Percentiles rank a stretch among this genome's conserved stretches.
These are phyloP conservation scores for Eristalis tenax DNA, from an alignment of 2,888 invertebrate species.

Conservation along the genomic window DNA sequence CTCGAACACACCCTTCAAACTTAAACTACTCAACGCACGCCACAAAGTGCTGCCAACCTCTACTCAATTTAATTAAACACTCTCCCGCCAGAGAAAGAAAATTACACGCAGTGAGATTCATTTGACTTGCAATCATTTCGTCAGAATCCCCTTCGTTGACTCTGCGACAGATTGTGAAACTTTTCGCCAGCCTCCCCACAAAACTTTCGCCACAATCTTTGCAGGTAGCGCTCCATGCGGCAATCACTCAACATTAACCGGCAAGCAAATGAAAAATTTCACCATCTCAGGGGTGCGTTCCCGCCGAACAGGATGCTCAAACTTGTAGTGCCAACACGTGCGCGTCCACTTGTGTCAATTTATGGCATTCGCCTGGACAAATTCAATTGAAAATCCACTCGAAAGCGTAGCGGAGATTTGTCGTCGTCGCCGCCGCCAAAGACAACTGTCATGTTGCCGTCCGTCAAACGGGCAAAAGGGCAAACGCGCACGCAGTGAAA, in stretches of 20 bases:
- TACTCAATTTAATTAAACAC: background rate
- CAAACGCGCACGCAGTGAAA: background rate
- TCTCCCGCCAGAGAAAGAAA: background rate
- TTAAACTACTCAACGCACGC: background rate
- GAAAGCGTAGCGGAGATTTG: background rate
- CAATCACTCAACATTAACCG: background rate
- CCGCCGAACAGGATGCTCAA: background rate
- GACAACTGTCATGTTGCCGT: background rate
- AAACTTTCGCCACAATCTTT: background rate
- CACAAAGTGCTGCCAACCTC: background rate
- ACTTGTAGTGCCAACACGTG: background rate
- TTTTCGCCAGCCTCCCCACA: background rate
- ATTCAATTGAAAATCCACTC: background rate
- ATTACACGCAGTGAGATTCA: background rate
- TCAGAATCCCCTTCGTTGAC: background rate
- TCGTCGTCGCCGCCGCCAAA: background rate
- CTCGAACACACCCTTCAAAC: background rate
- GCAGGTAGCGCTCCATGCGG: background rate
- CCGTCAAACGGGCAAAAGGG: background rate
- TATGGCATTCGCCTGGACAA: background rate
- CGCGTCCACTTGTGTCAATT: background rate
- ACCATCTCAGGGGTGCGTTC: background rate
- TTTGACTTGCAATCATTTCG: background rate
- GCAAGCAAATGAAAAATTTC: background rate
- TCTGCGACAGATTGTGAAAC: background rate